A percentile compares a stretch with the other conserved stretches of the same genome.
Conservation (phyloP, 2,113 vertebrate species). For the Cettia cetti region DNA sequence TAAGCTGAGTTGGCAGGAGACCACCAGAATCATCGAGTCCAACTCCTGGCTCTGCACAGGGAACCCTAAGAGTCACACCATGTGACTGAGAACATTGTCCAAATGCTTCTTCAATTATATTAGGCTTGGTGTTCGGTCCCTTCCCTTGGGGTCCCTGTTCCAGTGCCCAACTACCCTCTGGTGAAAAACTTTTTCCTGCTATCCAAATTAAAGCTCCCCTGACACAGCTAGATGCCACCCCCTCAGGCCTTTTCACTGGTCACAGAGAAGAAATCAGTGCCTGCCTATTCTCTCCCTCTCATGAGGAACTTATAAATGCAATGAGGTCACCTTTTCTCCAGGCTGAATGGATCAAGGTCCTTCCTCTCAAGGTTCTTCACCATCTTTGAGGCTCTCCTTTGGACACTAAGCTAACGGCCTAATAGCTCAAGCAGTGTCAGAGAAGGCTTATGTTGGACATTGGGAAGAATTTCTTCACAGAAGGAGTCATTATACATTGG, state of each 20-base stretch:
- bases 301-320: rapidly evolving
- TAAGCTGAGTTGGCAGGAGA: not conserved
- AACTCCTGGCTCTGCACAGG: not conserved
- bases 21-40: not conserved
- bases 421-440: not conserved
- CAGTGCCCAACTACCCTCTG: not conserved
- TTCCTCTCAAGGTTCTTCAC: not conserved
- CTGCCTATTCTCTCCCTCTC: not conserved
- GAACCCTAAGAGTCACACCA: not conserved
- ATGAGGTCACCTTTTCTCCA: not conserved
- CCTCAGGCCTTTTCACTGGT: not conserved
- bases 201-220: not conserved
- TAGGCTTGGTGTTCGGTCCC: not conserved
- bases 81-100: not conserved
- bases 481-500: no score
- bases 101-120: not conserved
- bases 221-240: not conserved
- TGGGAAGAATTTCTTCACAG: not conserved
- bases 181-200: not conserved
- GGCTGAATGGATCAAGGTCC: not conserved
- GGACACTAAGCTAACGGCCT: rapidly evolving
- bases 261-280: not conserved
- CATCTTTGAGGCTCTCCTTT: not conserved
- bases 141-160: not conserved
- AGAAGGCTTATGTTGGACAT: not conserved